A percentile compares a stretch with the other conserved stretches of the same genome.
Evolutionary conservation across 2,888 invertebrate genomes (phyloP).

Genomic region (Osmoderma eremita): DNA sequence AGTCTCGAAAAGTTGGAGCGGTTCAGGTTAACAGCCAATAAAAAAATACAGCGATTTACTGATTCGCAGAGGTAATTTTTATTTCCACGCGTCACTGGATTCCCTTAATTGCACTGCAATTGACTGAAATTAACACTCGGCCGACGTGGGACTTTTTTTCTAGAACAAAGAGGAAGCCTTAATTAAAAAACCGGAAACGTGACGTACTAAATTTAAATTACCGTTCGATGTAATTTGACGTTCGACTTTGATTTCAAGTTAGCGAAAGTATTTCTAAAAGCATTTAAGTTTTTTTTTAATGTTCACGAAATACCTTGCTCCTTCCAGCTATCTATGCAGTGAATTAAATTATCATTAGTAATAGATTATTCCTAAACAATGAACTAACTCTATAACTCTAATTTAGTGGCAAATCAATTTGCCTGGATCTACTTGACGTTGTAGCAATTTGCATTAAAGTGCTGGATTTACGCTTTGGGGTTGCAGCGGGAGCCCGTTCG

Average conservation of each 20-base stretch:
- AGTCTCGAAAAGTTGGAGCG: neutral
- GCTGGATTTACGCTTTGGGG: no score
- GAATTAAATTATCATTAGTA: no score
- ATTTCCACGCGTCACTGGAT: constrained; percentile 48
- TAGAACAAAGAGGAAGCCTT: constrained; percentile 29
- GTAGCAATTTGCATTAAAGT: no score
- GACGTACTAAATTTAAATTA: constrained; percentile 47
- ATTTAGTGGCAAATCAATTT: no score
- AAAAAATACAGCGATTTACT: constrained; percentile 18
- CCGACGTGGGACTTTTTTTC: constrained; percentile 44
- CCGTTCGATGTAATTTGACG: constrained; percentile 44
- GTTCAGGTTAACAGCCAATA: constrained; percentile 4
- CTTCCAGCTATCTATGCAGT: no score
- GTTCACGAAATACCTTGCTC: no score
- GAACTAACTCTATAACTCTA: no score
- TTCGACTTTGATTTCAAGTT: neutral
- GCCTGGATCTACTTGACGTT: no score
- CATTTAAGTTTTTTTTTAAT: no score
- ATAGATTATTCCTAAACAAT: no score
- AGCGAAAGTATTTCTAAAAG: no score
- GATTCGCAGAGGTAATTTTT: constrained; percentile 41
- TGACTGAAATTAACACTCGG: constrained; percentile 50
- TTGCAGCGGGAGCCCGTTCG: no score
- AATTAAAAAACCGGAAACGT: constrained; percentile 33
- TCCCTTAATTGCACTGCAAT: constrained; percentile 50